phyloP scores from a whole-genome alignment of 2,888 invertebrate species.

The Heteromyza rotundicornis region DNA sequence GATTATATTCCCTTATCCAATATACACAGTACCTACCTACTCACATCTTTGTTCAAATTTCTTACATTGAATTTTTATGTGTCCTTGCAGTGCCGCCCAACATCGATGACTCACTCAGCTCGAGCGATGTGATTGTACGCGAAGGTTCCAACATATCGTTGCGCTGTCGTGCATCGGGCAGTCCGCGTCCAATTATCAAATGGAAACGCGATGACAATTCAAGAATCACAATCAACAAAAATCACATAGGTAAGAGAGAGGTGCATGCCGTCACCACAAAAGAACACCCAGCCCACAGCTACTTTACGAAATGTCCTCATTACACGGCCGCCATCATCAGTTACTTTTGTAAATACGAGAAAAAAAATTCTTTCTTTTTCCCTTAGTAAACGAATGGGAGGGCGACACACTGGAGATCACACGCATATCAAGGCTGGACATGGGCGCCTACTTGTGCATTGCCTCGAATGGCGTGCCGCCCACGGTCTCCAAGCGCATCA shows the following conservation, averaged over 20 bases:
- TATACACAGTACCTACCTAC: neutral
- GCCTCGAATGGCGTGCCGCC: conserved; percentile 89
- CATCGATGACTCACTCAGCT: conserved; percentile 88
- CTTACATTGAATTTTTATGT: too few species aligned
- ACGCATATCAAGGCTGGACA: conserved; percentile 84
- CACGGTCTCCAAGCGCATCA: conserved; percentile 88
- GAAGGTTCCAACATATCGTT: conserved; percentile 89
- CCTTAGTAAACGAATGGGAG: conserved; percentile 81
- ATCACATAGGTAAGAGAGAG: conserved; percentile 77
- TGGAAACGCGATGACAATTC: conserved; percentile 91
- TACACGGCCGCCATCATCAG: too few species aligned
- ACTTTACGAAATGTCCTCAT: too few species aligned
- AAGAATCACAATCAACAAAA: conserved; percentile 86
- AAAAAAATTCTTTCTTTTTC: conserved; percentile 12
- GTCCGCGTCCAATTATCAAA: conserved; percentile 85
- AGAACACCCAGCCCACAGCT: too few species aligned
- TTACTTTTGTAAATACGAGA: neutral
- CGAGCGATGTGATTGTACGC: conserved; percentile 85
- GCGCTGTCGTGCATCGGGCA: conserved; percentile 86
- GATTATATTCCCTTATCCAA: too few species aligned
- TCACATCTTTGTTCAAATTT: neutral
- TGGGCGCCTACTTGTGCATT: conserved; percentile 92
- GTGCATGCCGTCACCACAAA: conserved; percentile 29
- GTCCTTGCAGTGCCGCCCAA: conserved; percentile 82
- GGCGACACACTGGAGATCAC: conserved; percentile 85